Evolutionary conservation across 2,113 vertebrate genomes (phyloP), one percentile per base, ranked within the genome.

Genomic region (Sakesphorus luctuosus): DNA sequence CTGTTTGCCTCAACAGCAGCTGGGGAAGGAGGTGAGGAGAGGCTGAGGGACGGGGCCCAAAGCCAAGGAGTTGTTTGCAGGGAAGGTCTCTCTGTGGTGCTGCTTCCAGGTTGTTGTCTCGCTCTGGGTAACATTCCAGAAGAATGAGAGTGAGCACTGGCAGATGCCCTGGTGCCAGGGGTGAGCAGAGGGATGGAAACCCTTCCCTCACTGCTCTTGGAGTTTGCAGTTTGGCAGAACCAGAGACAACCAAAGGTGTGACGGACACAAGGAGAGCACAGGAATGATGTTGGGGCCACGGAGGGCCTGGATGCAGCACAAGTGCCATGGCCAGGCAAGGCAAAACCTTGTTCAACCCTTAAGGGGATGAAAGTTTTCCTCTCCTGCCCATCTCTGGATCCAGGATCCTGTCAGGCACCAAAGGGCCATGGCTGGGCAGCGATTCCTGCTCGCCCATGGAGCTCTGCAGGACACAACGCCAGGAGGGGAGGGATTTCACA

Each of bases 61-160:
- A 84, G 77, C 65, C 33, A 88, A 86, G 75, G 71, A 75, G 46
- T 72, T 25, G 2, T 62, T 89, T 19, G 16, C n/a, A 14, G 49
- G 82, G 56, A 78, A 63, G 15, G 11, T n/a, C 13, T 74, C n/a
- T 81, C 69, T 2, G 0, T 40, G 61, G 23, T 0, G 0, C 28
- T 46, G 8, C 46, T 87, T 84, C 74, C 87, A 84, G 69, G 25
- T 46, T 0, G 0, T 25, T 50, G 24, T 50, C 49, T 25, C 24
- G 14, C 21, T 49, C 47, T 12, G 21, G 47, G 21, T 49, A 49
- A 23, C 23, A 50, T 14, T 25, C 49, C 49, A 50, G 49, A 55
- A 47, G 77, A 73, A 73, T 18, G 50, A 73, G 24, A 87, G 19
- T n/a, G 13, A 69, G 8, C 1, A 1, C 38, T 43, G 79, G 56